Evolutionary conservation across 92 coral and sea anemone species (phyloP), one percentile per base, ranked within the genome.

Genomic region (Galaxea fascicularis): DNA sequence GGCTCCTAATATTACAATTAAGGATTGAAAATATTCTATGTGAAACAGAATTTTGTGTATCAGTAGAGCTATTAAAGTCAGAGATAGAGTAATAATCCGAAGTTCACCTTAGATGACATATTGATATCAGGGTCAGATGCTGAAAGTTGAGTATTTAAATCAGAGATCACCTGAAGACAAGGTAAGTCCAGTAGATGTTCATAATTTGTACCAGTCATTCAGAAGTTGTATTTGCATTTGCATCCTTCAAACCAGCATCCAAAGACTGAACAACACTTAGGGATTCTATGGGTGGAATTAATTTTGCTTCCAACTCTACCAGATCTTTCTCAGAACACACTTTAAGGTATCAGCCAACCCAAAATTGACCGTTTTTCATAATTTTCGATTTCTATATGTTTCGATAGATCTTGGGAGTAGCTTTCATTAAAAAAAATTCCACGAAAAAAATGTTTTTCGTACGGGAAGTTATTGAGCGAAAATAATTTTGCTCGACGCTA

Each of bases 1-100:
- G 46, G 45, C 92, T 73, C 77, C 84, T 52, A 41, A 82, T 82
- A 59, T 82, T 82, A 28, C 77, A 88, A 51, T 88, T 70, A 2
- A 88, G 18, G 15, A 75, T 47, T 54, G 84, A 88, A 27, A 88
- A 82, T n/a, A n/a, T n/a, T n/a, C n/a, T 4, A 56, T 13, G 59
- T 53, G 20, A 53, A 13, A 53, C 4, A 53, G 16, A 53, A 4
- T 53, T 53, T 0, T 53, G 16, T 4, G 18, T 8, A 8, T 53
- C 59, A 24, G 45, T 26, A 57, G 60, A 80, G 15, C 14, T 80
- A 10, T 26, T 71, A 46, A 66, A 82, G 53, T 71, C 72, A 25
- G 68, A 66, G 28, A 41, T 26, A n/a, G n/a, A n/a, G n/a, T n/a
- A n/a, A n/a, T n/a, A n/a, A n/a, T n/a, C n/a, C n/a, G n/a, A n/a